Conservation (phyloP, 2,113 vertebrate species). For the Trogon melanurus region DNA sequence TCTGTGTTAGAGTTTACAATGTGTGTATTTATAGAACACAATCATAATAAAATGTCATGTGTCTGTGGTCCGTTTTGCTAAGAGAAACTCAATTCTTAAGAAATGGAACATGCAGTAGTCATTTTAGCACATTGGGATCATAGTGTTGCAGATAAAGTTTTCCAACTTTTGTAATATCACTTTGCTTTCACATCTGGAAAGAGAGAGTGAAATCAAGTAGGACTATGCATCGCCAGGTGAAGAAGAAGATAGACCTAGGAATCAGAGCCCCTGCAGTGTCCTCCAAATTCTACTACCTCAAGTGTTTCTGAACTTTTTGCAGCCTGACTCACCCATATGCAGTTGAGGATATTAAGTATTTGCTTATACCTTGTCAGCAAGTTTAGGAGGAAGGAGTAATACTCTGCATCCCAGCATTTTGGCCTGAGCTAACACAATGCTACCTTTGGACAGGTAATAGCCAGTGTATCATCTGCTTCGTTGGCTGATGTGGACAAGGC, state of each 20-base stretch:
- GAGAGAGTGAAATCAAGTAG: neutral
- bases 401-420: neutral
- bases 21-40: neutral
- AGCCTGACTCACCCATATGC: neutral
- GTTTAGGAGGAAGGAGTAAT: neutral
- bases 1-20: neutral
- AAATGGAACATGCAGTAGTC: neutral
- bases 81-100: neutral
- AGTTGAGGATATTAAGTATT: neutral
- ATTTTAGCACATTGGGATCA: neutral
- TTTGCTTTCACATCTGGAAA: neutral
- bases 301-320: neutral
- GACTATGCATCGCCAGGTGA: neutral
- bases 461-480: conserved; percentile 80
- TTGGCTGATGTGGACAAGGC: conserved; percentile 83
- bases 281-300: neutral
- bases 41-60: neutral
- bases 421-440: neutral
- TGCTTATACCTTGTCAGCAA: neutral
- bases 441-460: conserved; percentile 74
- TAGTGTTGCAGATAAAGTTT: neutral
- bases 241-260: neutral
- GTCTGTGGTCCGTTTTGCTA: neutral
- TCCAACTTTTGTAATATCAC: neutral
- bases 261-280: neutral